Evolutionary conservation across 2,113 vertebrate species (phyloP).

Genomic region (Actenoides lindsayi): DNA sequence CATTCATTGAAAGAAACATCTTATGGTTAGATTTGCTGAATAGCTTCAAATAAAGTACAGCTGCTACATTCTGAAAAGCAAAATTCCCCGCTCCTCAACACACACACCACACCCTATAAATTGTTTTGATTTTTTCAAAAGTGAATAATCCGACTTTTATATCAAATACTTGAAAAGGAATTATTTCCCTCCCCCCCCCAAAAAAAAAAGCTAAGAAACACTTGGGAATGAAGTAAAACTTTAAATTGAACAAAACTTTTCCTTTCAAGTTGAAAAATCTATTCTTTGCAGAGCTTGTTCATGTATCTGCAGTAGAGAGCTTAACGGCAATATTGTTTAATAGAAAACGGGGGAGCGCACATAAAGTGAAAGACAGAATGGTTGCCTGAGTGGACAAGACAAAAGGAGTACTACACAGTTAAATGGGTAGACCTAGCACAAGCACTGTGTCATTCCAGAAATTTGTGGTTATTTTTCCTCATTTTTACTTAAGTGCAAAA

Average conservation of each 20-base stretch:
- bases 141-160: background rate
- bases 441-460: background rate
- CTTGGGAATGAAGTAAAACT: conserved; percentile 7
- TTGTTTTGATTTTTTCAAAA: background rate
- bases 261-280: conserved; percentile 49
- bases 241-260: conserved; percentile 28
- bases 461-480: background rate
- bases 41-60: background rate
- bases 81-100: background rate
- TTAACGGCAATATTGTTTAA: conserved; percentile 1
- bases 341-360: background rate
- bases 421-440: background rate
- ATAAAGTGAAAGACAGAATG: background rate
- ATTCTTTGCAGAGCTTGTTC: background rate
- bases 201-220: background rate
- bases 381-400: background rate
- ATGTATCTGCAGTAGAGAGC: background rate
- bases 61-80: background rate
- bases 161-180: background rate
- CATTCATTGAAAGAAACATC: background rate
- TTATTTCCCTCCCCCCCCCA: background rate
- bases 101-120: background rate
- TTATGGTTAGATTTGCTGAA: background rate
- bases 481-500: background rate
- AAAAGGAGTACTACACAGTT: background rate